phyloP scores from a whole-genome alignment of 2,113 vertebrate genomes.

The Uropsilus gracilis region DNA sequence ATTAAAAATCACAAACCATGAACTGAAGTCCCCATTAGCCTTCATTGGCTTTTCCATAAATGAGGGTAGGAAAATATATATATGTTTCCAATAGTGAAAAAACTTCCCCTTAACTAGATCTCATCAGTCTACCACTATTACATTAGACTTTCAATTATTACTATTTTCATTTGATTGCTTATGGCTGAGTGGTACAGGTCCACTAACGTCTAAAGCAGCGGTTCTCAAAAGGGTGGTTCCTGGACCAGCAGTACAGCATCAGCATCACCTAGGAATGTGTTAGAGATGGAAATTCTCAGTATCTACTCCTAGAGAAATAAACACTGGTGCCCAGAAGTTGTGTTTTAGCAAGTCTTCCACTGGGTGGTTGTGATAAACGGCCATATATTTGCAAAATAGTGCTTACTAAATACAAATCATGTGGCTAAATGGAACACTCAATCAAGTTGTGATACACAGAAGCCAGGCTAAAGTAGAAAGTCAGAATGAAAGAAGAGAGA shows the following conservation, averaged over 20 bases:
- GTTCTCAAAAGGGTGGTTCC: not conserved
- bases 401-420: conserved; percentile 29
- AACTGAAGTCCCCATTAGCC: not conserved
- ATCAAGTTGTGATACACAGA: not conserved
- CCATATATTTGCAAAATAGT: conserved; percentile 7
- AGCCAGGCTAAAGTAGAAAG: not conserved
- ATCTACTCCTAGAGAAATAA: not conserved
- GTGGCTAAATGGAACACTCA: not conserved
- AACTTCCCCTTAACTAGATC: conserved; percentile 21
- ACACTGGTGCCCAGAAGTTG: not conserved
- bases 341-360: conserved; percentile 23
- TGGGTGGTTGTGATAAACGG: not conserved
- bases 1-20: not conserved
- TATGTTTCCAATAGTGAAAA: not conserved
- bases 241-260: not conserved
- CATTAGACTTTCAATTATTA: not conserved
- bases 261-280: not conserved
- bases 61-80: conserved; percentile 34
- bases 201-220: not conserved
- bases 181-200: not conserved
- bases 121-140: conserved; percentile 4
- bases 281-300: not conserved
- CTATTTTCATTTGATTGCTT: not conserved
- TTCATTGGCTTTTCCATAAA: not conserved
- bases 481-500: not conserved